Evolutionary conservation across 2,797 vertebrate genomes (phyloP).

Genomic region (Lithobates sylvaticus): DNA sequence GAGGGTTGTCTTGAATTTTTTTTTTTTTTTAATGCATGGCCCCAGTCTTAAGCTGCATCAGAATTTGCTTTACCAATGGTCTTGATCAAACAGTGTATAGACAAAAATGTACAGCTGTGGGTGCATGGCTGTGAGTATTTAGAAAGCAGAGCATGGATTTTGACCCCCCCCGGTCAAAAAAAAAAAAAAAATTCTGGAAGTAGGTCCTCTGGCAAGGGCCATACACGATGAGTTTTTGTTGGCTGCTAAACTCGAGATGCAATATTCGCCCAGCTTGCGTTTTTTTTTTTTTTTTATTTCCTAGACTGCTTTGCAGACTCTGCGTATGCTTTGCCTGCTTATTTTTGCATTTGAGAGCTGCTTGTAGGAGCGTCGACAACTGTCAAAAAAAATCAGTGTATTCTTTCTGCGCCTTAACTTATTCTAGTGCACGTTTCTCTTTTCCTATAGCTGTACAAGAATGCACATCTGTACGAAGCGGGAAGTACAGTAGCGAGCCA

Average conservation of each 20-base stretch:
- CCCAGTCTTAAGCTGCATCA: no score
- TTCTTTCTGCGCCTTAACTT: background rate
- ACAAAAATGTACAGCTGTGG: no score
- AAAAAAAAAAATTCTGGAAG: background rate
- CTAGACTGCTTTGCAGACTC: background rate
- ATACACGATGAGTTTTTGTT: background rate
- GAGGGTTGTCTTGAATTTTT: no score
- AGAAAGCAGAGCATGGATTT: background rate
- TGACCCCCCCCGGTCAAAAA: background rate
- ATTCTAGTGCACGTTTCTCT: background rate
- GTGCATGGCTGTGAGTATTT: no score
- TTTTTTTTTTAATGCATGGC: no score
- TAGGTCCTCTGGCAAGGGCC: no score
- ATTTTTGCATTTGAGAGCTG: background rate
- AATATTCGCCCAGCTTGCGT: background rate
- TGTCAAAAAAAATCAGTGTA: background rate
- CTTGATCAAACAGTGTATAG: no score
- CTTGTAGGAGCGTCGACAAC: no score
- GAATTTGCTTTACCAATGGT: no score
- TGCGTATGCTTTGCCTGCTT: background rate
- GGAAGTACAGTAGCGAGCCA: constrained; percentile 29
- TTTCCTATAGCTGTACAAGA: background rate
- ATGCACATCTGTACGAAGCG: constrained; percentile 3
- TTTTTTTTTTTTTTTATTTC: background rate
- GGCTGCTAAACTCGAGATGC: background rate